Percentiles rank a stretch among this genome's conserved stretches.
These are phyloP conservation scores for Cydia fagiglandana DNA, from an alignment of 1,140 invertebrate genomes.

Conservation along the genomic window DNA sequence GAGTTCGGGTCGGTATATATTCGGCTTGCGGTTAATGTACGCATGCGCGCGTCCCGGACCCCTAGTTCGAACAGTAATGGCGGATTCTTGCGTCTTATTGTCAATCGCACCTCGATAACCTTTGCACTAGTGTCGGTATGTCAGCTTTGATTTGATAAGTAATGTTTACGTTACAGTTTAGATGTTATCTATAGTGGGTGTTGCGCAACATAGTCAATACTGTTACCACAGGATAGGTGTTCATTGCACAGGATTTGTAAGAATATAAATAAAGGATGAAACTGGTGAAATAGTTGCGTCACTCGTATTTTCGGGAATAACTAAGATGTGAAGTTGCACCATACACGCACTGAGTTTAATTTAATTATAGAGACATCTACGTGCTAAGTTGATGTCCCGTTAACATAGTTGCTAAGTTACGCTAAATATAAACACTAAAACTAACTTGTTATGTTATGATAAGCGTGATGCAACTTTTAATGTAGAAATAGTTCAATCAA, in stretches of 20 bases:
- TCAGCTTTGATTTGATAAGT: conserved; percentile 32
- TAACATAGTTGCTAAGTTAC: conserved; percentile 8
- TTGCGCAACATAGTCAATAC: background rate
- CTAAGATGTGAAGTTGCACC: background rate
- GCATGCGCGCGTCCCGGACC: conserved; percentile 38
- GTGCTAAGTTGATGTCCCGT: background rate
- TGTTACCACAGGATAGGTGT: background rate
- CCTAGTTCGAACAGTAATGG: conserved; percentile 21
- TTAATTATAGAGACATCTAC: background rate
- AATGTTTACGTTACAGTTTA: conserved; percentile 7
- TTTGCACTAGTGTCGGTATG: conserved; percentile 27
- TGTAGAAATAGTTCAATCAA: background rate
- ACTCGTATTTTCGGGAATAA: background rate
- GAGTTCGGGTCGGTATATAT: conserved; percentile 35
- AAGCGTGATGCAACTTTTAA: background rate
- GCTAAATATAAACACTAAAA: background rate
- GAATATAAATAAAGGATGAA: conserved; percentile 5
- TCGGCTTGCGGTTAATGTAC: conserved; percentile 35
- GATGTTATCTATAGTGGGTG: background rate
- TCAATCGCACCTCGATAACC: conserved; percentile 1
- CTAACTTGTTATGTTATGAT: background rate
- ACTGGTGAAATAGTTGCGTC: conserved; percentile 8
- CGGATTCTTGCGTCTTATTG: conserved; percentile 18
- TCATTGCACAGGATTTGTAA: background rate
- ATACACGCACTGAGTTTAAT: background rate